Percentiles rank a stretch among this genome's conserved stretches.
Conservation (phyloP, 2,888 invertebrate species). For the Plebejus argus region DNA sequence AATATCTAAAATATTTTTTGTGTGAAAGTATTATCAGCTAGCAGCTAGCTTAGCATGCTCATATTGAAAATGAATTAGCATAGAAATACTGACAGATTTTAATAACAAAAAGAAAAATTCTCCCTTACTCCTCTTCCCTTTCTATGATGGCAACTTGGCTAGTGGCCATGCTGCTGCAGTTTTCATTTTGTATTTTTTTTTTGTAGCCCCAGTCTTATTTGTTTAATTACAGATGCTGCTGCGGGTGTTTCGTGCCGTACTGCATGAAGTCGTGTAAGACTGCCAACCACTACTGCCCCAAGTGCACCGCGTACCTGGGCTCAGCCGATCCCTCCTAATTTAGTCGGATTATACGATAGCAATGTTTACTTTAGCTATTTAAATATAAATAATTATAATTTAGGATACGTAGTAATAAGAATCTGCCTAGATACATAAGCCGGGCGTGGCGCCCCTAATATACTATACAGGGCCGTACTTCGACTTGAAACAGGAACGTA, state of each 20-base stretch:
- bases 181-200: not conserved
- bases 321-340: constrained; percentile 65
- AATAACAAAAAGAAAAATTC: too few relatives aligned
- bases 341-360: not conserved
- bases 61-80: too few relatives aligned
- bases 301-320: constrained; percentile 70
- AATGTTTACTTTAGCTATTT: not conserved
- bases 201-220: not conserved
- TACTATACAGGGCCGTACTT: constrained; percentile 3
- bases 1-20: too few relatives aligned
- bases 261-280: constrained; percentile 79
- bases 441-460: not conserved
- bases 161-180: too few relatives aligned
- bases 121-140: too few relatives aligned
- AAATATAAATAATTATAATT: not conserved
- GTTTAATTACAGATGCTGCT: constrained; percentile 66
- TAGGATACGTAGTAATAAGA: not conserved
- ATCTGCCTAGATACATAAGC: not conserved
- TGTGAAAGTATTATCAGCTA: too few relatives aligned
- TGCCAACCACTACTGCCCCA: constrained; percentile 77
- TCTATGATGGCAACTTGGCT: too few relatives aligned
- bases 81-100: too few relatives aligned
- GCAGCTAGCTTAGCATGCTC: too few relatives aligned
- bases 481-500: not conserved
- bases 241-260: constrained; percentile 72